A percentile compares a stretch with the other conserved stretches of the same genome.
Evolutionary conservation across 1,140 invertebrate genomes (phyloP).

Genomic region (Daktulosphaira vitifoliae): DNA sequence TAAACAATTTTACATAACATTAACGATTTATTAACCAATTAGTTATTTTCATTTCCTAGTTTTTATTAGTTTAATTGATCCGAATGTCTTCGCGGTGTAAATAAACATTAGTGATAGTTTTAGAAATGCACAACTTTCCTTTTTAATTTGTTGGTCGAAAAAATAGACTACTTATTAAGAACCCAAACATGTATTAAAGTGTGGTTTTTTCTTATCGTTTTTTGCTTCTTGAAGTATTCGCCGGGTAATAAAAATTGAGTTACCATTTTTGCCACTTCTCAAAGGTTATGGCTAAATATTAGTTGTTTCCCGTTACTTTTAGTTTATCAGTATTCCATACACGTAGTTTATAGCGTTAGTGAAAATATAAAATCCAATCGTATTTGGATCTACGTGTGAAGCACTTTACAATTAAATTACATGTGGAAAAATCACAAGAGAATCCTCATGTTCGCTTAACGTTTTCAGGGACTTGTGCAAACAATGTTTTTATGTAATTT

Average conservation of each 20-base stretch:
- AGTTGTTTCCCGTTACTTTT: neutral
- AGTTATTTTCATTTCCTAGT: too few relatives aligned
- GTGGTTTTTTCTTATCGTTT: conserved; percentile 2
- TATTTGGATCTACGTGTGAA: conserved; percentile 31
- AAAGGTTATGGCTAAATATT: conserved; percentile 15
- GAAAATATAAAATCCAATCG: conserved; percentile 23
- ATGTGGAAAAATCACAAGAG: neutral
- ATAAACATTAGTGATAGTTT: too few relatives aligned
- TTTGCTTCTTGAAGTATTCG: conserved; percentile 15
- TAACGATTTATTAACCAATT: too few relatives aligned
- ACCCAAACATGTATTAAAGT: neutral
- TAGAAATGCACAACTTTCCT: too few relatives aligned
- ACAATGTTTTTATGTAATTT: conserved; percentile 13
- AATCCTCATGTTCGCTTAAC: neutral
- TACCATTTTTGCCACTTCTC: conserved; percentile 11
- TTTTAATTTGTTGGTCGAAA: too few relatives aligned
- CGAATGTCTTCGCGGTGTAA: too few relatives aligned
- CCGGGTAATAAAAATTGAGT: conserved; percentile 26
- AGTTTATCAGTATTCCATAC: conserved; percentile 15
- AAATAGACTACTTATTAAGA: too few relatives aligned
- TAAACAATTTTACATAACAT: too few relatives aligned
- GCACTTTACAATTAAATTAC: conserved; percentile 29
- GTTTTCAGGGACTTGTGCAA: conserved; percentile 6
- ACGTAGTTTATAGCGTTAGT: conserved; percentile 20
- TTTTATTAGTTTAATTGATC: too few relatives aligned